phyloP scores from a whole-genome alignment of 2,797 vertebrate species.

The Ibycter americanus region DNA sequence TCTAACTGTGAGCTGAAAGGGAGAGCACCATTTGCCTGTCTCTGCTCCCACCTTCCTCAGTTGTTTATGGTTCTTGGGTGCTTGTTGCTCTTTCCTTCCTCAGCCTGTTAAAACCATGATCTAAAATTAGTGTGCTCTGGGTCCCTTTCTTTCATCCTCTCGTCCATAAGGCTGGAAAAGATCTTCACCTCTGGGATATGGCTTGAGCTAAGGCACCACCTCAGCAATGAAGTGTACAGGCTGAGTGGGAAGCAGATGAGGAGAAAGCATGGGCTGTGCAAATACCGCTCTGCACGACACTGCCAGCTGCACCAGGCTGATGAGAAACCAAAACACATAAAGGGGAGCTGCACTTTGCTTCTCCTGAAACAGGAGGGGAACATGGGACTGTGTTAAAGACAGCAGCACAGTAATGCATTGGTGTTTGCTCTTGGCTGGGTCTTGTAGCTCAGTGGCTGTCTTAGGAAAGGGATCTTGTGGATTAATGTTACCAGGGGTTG shows the following conservation, averaged over 20 bases:
- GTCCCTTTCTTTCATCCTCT: not conserved
- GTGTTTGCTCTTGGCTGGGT: not conserved
- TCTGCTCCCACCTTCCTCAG: not conserved
- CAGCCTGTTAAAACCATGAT: not conserved
- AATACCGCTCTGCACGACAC: not conserved
- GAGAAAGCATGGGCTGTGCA: not conserved
- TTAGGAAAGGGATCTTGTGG: not conserved
- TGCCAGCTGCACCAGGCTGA: not conserved
- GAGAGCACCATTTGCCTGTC: not conserved
- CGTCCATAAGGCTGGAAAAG: not conserved
- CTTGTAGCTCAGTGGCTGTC: not conserved
- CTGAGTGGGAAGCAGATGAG: not conserved
- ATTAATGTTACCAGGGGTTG: not conserved
- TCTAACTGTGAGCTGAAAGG: not conserved
- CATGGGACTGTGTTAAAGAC: rapidly evolving
- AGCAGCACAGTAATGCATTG: rapidly evolving
- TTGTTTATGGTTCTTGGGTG: not conserved
- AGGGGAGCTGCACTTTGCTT: not conserved
- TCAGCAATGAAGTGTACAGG: not conserved
- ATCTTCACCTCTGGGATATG: not conserved
- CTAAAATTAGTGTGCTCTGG: not conserved
- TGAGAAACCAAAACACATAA: not conserved
- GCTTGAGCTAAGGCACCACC: not conserved
- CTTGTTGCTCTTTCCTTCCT: not conserved
- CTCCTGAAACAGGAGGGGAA: not conserved